Evolutionary conservation across 2,888 invertebrate species (phyloP).

Genomic region (Sinelater perroti): DNA sequence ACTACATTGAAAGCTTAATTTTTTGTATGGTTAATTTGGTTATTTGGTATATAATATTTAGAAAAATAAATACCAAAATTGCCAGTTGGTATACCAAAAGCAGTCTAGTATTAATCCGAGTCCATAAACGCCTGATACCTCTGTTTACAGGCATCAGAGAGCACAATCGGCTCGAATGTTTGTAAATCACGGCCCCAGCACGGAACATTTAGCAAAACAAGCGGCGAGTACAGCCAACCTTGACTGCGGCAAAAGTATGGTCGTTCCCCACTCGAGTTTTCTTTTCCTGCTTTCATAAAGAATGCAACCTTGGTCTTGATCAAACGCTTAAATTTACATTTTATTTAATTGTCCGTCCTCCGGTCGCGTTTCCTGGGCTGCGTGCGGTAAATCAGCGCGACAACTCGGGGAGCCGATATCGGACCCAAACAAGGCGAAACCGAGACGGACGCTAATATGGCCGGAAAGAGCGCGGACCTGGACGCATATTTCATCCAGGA

Average conservation of each 20-base stretch:
- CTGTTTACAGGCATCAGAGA: too few relatives aligned
- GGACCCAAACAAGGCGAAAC: conserved; percentile 19
- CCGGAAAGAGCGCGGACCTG: conserved; percentile 20
- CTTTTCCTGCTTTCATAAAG: conserved; percentile 27
- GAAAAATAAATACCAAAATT: too few relatives aligned
- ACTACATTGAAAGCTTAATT: too few relatives aligned
- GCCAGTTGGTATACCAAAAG: too few relatives aligned
- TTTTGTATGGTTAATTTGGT: too few relatives aligned
- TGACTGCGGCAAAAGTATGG: conserved; percentile 4
- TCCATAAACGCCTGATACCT: too few relatives aligned
- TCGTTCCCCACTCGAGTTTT: conserved; percentile 11
- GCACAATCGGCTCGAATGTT: too few relatives aligned
- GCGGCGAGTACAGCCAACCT: conserved; percentile 17
- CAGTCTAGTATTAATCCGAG: too few relatives aligned
- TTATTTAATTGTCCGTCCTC: not conserved
- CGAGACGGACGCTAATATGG: conserved; percentile 31
- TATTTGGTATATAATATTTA: too few relatives aligned
- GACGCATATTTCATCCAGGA: conserved; percentile 30
- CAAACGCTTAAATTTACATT: conserved; percentile 13
- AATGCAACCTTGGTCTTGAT: conserved; percentile 24
- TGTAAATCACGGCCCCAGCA: too few relatives aligned
- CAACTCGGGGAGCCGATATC: not conserved
- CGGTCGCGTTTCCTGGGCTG: not conserved
- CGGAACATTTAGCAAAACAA: too few relatives aligned
- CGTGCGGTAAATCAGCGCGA: not conserved